Evolutionary conservation across 1,140 invertebrate genomes (phyloP).

Genomic region (Eriocheir sinensis): DNA sequence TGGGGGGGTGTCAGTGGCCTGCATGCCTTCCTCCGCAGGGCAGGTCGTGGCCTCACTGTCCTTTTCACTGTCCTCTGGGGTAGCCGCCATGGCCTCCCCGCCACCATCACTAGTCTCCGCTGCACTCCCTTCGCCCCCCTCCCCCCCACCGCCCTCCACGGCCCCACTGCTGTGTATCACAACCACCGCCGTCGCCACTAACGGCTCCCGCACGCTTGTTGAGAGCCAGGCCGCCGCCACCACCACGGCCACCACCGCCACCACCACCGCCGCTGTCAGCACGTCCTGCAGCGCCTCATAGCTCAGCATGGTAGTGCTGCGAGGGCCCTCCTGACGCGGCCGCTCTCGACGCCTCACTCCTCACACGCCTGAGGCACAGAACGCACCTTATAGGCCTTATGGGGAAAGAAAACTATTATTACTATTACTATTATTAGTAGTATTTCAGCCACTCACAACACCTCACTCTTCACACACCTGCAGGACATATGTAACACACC

Average conservation of each 20-base stretch:
- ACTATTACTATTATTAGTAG: no score
- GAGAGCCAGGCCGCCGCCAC: conserved; percentile 68
- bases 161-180: conserved; percentile 56
- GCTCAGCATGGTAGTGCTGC: conserved; percentile 64
- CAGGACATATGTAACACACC: no score
- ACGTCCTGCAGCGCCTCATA: conserved; percentile 68
- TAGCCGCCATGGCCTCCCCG: background rate
- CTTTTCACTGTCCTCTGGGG: background rate
- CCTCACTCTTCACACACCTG: no score
- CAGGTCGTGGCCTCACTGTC: background rate
- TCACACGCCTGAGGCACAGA: no score
- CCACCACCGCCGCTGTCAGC: conserved; percentile 55
- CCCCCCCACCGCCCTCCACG: conserved; percentile 12
- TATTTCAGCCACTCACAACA: no score
- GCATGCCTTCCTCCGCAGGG: background rate
- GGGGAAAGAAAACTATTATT: no score
- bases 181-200: conserved; percentile 66
- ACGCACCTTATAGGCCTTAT: no score
- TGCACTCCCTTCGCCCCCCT: background rate
- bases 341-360: no score
- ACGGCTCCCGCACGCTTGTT: conserved; percentile 67
- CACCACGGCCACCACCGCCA: conserved; percentile 54
- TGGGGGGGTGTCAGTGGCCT: background rate
- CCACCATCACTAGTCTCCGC: conserved; percentile 45
- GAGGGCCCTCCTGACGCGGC: no score